Base-by-base conservation (phyloP, 2,888 invertebrate genomes). In the Gymnocheta viridis region DNA sequence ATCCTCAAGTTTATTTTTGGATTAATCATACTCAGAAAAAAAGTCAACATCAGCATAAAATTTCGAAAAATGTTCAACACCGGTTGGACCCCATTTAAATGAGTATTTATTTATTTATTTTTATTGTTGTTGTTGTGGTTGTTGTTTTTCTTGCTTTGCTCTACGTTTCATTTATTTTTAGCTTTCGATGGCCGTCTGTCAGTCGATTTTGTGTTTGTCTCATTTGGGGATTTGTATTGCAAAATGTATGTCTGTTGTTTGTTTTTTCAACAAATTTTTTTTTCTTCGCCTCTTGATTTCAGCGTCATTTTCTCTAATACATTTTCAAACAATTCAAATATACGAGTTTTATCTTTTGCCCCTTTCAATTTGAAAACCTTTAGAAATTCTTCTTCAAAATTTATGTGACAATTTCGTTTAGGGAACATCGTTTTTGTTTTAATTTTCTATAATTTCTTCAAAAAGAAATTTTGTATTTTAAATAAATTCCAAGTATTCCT, bases 151-250 rank as follows among this genome's bases (percentile, higher is more conserved):
- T 74, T 27, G 17, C 41, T 27, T 62, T 62, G 32, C 51, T 72
- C 32, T 66, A 44, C 17, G 66, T 66, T 56, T 44, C 22, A 69
- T 66, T 58, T 83, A 83, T 83, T 76, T 83, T 80, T 83, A 83
- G 83, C 38, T 35, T 66, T 79, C 24, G 56, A 10, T 64, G 76
- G 64, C 69, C 58, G 79, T 72, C 62, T 79, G 74, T 79, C 62
- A 76, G 74, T 79, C 82, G 74, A 49, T 72, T 17, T 76, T 47
- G 58, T 56, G 54, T 80, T 76, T 83, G 76, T 84, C 72, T 76
- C 72, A 67, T 84, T 78, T 84, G 58, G 76, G 80, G 70, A 67
- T 77, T 73, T 84, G 49, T 67, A 47, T 84, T 80, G 80, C 80
- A 72, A 84, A 80, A 84, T 84, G 72, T 80, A 80, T 83, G 58